phyloP scores from a whole-genome alignment of 2,888 invertebrate genomes.

The Oscheius sp. region DNA sequence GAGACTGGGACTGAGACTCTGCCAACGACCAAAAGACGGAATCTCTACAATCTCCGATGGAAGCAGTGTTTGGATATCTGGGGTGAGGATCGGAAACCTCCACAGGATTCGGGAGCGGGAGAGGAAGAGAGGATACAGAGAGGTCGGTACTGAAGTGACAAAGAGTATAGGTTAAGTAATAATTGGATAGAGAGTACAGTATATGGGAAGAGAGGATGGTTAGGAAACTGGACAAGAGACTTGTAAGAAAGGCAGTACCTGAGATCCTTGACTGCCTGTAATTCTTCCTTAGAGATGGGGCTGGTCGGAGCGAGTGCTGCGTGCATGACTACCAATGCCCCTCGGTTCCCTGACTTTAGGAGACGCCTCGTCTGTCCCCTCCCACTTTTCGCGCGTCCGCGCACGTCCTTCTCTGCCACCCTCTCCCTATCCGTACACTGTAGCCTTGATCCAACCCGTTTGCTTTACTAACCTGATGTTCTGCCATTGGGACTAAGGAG shows the following conservation, averaged over 20 bases:
- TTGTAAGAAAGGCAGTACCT: constrained; percentile 38
- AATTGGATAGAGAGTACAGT: not conserved
- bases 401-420: not conserved
- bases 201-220: not conserved
- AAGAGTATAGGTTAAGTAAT: not conserved
- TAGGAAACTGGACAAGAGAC: too few species aligned
- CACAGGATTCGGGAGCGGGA: constrained; percentile 1
- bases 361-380: constrained; percentile 9
- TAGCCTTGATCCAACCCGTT: constrained; percentile 42
- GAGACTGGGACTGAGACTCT: too few species aligned
- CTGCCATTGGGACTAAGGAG: constrained; percentile 1
- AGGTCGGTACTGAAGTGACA: not conserved
- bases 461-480: constrained; percentile 33
- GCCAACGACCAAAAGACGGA: not conserved
- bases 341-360: constrained; percentile 26
- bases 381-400: constrained; percentile 7
- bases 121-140: constrained; percentile 1
- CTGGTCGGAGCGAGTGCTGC: constrained; percentile 40
- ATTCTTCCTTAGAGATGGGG: constrained; percentile 41
- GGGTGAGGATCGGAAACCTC: not conserved
- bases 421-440: constrained; percentile 21
- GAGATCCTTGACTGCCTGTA: constrained; percentile 49
- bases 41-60: constrained; percentile 2
- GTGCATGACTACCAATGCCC: constrained; percentile 37
- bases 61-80: not conserved